A percentile compares a stretch with the other conserved stretches of the same genome.
Conservation (phyloP, 2,888 invertebrate species). For the Drosophila cognata region DNA sequence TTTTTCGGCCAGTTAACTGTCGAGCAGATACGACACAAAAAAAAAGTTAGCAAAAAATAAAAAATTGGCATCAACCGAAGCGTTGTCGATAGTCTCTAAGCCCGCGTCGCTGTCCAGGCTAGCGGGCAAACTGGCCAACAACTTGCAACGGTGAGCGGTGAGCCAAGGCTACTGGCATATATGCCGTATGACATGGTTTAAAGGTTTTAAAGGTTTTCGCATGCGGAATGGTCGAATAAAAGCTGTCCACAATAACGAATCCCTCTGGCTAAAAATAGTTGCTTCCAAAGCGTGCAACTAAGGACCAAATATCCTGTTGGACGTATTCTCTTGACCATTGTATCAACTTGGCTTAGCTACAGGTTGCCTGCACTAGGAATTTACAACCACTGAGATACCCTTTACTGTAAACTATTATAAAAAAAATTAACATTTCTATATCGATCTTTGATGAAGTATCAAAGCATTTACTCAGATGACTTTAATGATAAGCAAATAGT, state of each 20-base stretch:
- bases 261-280: slow-evolving; percentile 9
- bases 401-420: not conserved
- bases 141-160: slow-evolving; percentile 17
- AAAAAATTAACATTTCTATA: not conserved
- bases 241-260: slow-evolving; percentile 32
- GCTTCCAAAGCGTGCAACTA: not conserved
- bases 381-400: not conserved
- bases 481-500: not conserved
- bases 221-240: slow-evolving; percentile 29
- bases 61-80: slow-evolving; percentile 41
- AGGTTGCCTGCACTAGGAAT: not conserved
- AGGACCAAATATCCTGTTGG: slow-evolving; percentile 6
- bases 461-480: not conserved
- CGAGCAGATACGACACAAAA: slow-evolving; percentile 11
- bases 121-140: slow-evolving; percentile 31
- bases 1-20: slow-evolving; percentile 65
- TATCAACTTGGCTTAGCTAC: slow-evolving; percentile 12
- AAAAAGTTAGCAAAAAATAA: not conserved
- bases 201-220: slow-evolving; percentile 62
- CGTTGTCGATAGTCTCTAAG: slow-evolving; percentile 34
- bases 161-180: slow-evolving; percentile 71
- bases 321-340: slow-evolving; percentile 23
- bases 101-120: slow-evolving; percentile 30
- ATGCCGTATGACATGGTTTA: not conserved
- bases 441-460: not conserved